Conservation (phyloP, 2,888 invertebrate species). For the Acleris holmiana region DNA sequence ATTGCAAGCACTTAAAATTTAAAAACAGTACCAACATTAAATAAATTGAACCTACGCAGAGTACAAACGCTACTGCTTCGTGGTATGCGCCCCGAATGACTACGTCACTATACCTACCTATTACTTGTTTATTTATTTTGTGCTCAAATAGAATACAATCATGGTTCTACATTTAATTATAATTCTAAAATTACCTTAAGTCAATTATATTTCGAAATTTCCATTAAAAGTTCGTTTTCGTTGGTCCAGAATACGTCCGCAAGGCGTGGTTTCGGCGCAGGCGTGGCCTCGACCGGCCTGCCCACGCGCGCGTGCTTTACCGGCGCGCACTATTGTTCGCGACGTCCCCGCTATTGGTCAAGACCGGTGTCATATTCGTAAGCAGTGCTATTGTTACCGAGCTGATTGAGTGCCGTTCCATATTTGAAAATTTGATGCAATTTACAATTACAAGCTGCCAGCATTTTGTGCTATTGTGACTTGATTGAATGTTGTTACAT, state of each 20-base stretch:
- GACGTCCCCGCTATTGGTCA: conserved; percentile 30
- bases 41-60: no score
- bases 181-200: no score
- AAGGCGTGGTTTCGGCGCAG: conserved; percentile 60
- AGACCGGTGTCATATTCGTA: conserved; percentile 19
- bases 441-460: background rate
- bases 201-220: no score
- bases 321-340: conserved; percentile 67
- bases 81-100: no score
- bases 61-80: no score
- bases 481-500: no score
- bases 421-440: background rate
- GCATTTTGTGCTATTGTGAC: background rate
- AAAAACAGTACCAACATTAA: no score
- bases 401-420: background rate
- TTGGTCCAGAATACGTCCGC: conserved; percentile 42
- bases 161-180: no score
- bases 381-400: conserved; percentile 5
- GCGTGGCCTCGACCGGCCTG: conserved; percentile 64
- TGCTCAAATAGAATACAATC: no score
- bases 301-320: conserved; percentile 73
- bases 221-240: background rate
- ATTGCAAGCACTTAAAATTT: no score
- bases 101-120: no score
- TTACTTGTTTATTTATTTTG: no score